phyloP scores from a whole-genome alignment of 2,113 vertebrate species.

The Thalassarche chlororhynchos region DNA sequence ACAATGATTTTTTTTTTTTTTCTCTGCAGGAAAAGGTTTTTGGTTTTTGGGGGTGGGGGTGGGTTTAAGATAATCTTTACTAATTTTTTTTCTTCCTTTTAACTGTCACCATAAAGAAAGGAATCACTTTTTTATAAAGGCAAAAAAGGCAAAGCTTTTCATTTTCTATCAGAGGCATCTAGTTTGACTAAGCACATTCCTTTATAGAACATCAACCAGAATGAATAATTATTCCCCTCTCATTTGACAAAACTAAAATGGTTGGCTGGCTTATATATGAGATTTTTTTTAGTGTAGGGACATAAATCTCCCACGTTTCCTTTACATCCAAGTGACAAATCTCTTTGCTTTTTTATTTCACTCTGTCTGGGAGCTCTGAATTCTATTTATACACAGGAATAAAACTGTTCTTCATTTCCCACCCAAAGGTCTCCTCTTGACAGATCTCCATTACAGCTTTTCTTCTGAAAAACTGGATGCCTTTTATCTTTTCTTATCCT shows the following conservation, averaged over 20 bases:
- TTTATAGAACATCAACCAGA: not conserved
- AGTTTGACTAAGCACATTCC: not conserved
- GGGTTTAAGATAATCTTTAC: not conserved
- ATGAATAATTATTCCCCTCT: not conserved
- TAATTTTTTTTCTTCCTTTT: not conserved
- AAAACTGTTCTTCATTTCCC: not conserved
- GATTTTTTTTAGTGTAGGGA: not conserved
- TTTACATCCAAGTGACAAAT: not conserved
- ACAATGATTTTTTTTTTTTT: not conserved
- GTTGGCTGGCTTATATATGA: not conserved
- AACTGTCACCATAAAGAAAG: not conserved
- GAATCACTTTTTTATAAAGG: not conserved
- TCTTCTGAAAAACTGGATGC: not conserved
- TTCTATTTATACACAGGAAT: constrained; percentile 24
- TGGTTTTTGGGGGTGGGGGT: fast-evolving
- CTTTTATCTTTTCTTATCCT: constrained; percentile 10
- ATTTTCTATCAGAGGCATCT: not conserved
- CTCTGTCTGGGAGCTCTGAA: not conserved
- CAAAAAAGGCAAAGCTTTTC: not conserved
- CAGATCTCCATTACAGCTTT: not conserved
- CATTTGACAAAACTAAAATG: not conserved
- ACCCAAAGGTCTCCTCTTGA: not conserved
- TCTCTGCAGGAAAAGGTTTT: not conserved
- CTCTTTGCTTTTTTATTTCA: not conserved
- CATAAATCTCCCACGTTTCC: not conserved